Evolutionary conservation across 2,888 invertebrate species (phyloP).

Genomic region (Campaea margaritaria): DNA sequence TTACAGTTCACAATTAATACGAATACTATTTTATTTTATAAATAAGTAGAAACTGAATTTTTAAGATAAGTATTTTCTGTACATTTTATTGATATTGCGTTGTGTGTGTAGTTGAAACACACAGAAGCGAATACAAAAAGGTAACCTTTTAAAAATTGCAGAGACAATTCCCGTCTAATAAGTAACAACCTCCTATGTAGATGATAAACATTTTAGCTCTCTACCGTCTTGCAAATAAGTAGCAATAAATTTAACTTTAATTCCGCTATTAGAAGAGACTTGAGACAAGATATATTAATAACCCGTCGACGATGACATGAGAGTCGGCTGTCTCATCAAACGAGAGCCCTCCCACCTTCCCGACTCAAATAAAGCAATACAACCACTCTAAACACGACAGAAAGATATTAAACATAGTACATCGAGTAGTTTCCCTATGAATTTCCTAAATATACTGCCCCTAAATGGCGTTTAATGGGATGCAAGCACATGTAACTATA

Average conservation of each 20-base stretch:
- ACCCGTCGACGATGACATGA: slow-evolving; percentile 48
- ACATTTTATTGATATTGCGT: too few relatives aligned
- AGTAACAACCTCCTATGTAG: too few relatives aligned
- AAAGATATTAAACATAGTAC: slow-evolving; percentile 41
- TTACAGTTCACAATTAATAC: background rate
- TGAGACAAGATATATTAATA: slow-evolving; percentile 41
- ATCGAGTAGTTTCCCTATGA: slow-evolving; percentile 50
- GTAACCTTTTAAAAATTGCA: background rate
- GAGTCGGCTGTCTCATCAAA: slow-evolving; percentile 48
- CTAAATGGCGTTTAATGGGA: slow-evolving; percentile 56
- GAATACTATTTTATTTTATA: too few relatives aligned
- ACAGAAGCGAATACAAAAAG: background rate
- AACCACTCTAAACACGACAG: slow-evolving; percentile 48
- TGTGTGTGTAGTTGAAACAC: too few relatives aligned
- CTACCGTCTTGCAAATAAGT: slow-evolving; percentile 40
- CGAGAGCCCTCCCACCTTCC: slow-evolving; percentile 44
- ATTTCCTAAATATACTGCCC: slow-evolving; percentile 49
- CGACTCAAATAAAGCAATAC: slow-evolving; percentile 44
- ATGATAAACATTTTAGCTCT: slow-evolving; percentile 3
- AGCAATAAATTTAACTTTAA: slow-evolving; percentile 42
- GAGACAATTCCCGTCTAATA: background rate
- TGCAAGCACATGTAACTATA: slow-evolving; percentile 41
- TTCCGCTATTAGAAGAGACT: slow-evolving; percentile 52
- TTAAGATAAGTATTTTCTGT: too few relatives aligned
- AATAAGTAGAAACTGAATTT: too few relatives aligned